phyloP scores from a whole-genome alignment of 2,113 vertebrate genomes.

The Grus americana region DNA sequence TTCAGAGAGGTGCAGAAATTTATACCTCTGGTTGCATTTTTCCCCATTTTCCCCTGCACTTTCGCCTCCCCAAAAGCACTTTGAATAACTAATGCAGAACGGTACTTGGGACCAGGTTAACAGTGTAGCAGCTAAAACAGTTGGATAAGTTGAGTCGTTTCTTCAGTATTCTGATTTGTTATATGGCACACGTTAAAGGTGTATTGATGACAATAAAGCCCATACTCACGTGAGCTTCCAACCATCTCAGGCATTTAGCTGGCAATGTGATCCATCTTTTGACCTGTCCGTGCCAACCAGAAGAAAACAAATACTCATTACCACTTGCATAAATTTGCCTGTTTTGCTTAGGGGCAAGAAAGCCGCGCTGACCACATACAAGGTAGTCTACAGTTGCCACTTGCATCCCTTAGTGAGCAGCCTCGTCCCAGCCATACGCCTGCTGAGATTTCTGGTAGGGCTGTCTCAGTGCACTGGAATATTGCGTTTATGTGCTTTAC shows the following conservation, averaged over 20 bases:
- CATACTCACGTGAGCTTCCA: background rate
- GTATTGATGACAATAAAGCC: background rate
- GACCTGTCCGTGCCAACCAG: background rate
- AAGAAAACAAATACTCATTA: background rate
- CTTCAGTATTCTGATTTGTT: background rate
- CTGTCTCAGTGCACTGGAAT: background rate
- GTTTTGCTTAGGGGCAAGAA: background rate
- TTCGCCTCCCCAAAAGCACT: background rate
- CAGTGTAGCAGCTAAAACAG: background rate
- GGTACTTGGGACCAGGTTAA: background rate
- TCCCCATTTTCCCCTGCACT: background rate
- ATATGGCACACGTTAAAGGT: rapidly evolving
- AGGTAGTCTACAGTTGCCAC: rapidly evolving
- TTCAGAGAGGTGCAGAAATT: background rate
- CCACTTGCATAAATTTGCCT: background rate
- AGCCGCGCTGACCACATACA: background rate
- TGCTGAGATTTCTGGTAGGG: background rate
- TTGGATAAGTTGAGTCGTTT: background rate
- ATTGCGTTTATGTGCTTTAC: background rate
- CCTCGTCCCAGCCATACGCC: rapidly evolving
- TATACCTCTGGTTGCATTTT: background rate
- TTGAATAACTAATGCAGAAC: background rate
- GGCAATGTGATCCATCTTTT: background rate
- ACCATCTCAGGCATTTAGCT: background rate
- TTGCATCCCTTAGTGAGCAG: background rate